phyloP scores from a whole-genome alignment of 2,888 invertebrate genomes.

The Stegana nigrithorax region DNA sequence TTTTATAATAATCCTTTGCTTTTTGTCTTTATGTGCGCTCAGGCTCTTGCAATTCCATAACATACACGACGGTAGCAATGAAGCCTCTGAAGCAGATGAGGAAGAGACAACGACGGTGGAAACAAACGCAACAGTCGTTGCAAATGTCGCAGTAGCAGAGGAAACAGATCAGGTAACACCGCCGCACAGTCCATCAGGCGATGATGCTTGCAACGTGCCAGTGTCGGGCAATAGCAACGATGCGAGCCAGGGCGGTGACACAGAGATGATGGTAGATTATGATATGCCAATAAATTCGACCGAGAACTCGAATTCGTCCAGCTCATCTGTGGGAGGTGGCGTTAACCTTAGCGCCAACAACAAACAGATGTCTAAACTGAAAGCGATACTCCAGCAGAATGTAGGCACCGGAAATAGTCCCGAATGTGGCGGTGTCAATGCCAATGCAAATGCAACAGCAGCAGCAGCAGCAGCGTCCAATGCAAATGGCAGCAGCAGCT shows the following conservation, averaged over 20 bases:
- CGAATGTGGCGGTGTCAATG: background rate
- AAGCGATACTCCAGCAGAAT: slow-evolving; percentile 64
- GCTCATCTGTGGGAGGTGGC: slow-evolving; percentile 41
- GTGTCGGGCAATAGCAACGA: too few relatives aligned
- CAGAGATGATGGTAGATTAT: slow-evolving; percentile 63
- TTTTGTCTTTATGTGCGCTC: slow-evolving; percentile 38
- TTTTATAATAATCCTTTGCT: background rate
- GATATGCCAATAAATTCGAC: slow-evolving; percentile 58
- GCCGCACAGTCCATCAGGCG: background rate
- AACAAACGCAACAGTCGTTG: slow-evolving; percentile 26
- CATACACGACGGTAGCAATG: slow-evolving; percentile 70
- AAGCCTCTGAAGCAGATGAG: slow-evolving; percentile 62
- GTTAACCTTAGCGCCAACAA: slow-evolving; percentile 20
- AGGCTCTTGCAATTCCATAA: slow-evolving; percentile 83
- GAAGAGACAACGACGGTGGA: slow-evolving; percentile 47
- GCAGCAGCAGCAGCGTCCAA: slow-evolving; percentile 3
- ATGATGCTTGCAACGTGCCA: background rate
- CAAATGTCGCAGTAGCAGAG: background rate
- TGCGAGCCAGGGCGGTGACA: slow-evolving; percentile 37
- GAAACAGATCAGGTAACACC: slow-evolving; percentile 2
- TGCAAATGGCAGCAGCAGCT: slow-evolving; percentile 11
- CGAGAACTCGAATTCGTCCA: slow-evolving; percentile 46
- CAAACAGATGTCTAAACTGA: slow-evolving; percentile 64
- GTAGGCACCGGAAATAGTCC: background rate
- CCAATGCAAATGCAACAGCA: background rate